Evolutionary conservation across 2,113 vertebrate genomes (phyloP).

Genomic region (Scomber japonicus): DNA sequence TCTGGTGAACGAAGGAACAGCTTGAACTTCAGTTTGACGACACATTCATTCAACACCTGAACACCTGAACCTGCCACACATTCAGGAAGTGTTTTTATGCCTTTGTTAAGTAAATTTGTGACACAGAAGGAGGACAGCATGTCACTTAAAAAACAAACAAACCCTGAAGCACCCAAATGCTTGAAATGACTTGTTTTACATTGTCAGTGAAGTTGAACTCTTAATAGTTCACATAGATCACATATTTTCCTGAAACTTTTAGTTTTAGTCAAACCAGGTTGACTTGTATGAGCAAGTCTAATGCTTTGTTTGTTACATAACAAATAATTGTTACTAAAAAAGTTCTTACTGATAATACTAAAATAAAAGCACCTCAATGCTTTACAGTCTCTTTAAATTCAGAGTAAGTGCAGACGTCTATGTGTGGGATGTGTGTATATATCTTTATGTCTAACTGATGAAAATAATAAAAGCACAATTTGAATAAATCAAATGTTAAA

Average conservation of each 20-base stretch:
- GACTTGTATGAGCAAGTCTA: too few relatives aligned
- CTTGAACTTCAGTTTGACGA: constrained; percentile 23
- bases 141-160: neutral
- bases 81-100: neutral
- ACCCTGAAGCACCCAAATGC: neutral
- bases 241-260: neutral
- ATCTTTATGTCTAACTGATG: too few relatives aligned
- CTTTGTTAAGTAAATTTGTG: constrained; percentile 12
- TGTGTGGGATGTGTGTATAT: too few relatives aligned
- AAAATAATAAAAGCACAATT: too few relatives aligned
- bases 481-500: too few relatives aligned
- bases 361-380: too few relatives aligned
- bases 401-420: too few relatives aligned
- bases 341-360: too few relatives aligned
- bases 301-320: too few relatives aligned
- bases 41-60: constrained; percentile 22
- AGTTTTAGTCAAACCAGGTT: too few relatives aligned
- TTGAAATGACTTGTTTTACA: neutral
- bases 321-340: too few relatives aligned
- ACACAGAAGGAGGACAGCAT: neutral
- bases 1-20: constrained; percentile 30
- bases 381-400: too few relatives aligned
- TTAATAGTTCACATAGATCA: neutral
- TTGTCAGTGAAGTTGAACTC: neutral
- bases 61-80: neutral